Percentiles rank a stretch among this genome's conserved stretches.
Conservation (phyloP, 2,113 vertebrate species). For the Silurus glanis region DNA sequence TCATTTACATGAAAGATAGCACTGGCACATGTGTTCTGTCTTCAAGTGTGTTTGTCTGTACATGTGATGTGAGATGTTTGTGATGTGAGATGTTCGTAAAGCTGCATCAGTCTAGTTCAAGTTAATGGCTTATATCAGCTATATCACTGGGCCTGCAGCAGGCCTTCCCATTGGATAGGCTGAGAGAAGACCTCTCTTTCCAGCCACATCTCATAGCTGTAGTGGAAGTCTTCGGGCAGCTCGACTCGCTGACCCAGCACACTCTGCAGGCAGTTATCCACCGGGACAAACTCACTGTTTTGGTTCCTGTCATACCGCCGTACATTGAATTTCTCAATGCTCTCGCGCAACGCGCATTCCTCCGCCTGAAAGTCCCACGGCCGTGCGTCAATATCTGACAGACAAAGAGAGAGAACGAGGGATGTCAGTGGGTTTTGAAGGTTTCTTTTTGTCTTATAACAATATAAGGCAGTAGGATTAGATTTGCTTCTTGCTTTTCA, state of each 20-base stretch:
- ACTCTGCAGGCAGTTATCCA: conserved; percentile 97
- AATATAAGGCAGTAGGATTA: neutral
- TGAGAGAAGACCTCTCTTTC: conserved; percentile 96
- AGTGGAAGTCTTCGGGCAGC: conserved; percentile 90
- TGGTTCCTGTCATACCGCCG: conserved; percentile 84
- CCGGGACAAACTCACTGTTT: conserved; percentile 83
- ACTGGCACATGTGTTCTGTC: conserved; percentile 42
- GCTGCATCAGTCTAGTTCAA: conserved; percentile 2
- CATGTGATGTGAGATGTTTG: neutral
- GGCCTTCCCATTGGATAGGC: conserved; percentile 95
- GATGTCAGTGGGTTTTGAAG: neutral
- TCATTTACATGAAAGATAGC: conserved; percentile 48
- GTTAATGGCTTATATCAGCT: neutral
- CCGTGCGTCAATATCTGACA: conserved; percentile 89
- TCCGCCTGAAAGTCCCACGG: conserved; percentile 99
- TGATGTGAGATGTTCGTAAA: conserved; percentile 3
- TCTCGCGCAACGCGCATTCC: conserved; percentile 91
- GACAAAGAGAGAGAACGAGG: neutral
- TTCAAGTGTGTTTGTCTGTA: conserved; percentile 45
- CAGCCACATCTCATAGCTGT: conserved; percentile 95
- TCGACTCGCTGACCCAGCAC: conserved; percentile 89
- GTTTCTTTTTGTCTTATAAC: neutral
- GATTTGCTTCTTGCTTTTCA: neutral
- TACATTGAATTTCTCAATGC: conserved; percentile 92
- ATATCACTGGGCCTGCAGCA: conserved; percentile 75